Percentiles rank a stretch among this genome's conserved stretches.
These are phyloP conservation scores for Plestiodon gilberti DNA, from an alignment of 2,113 vertebrate genomes.

Conservation along the genomic window DNA sequence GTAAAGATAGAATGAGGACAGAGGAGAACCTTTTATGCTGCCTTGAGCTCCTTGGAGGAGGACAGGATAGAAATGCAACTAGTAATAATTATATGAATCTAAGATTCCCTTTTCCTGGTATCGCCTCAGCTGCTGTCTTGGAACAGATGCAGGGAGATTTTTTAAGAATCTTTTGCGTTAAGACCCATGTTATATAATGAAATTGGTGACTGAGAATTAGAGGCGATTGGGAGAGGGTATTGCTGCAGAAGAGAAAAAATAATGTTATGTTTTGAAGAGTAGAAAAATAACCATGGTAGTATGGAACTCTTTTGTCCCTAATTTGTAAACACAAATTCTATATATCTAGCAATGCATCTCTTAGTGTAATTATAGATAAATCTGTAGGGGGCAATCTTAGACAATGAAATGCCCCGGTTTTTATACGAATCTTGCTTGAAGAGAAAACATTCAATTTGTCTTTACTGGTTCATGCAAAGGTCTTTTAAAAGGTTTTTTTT, in stretches of 20 bases:
- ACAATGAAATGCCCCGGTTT: constrained; percentile 52
- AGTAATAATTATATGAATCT: too few species aligned
- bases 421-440: neutral
- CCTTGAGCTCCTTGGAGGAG: too few species aligned
- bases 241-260: neutral
- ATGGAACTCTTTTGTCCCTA: neutral
- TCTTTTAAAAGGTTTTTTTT: neutral
- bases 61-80: too few species aligned
- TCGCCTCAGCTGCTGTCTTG: neutral
- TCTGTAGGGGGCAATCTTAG: constrained; percentile 77
- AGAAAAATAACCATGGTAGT: neutral
- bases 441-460: neutral
- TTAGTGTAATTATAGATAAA: constrained; percentile 44
- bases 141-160: neutral
- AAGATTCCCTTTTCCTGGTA: neutral
- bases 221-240: neutral
- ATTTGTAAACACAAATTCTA: fast-evolving
- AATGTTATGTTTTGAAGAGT: neutral
- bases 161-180: neutral
- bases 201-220: neutral
- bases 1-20: too few species aligned
- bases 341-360: constrained; percentile 4
- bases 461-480: neutral
- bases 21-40: too few species aligned
- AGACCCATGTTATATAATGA: neutral